Percentiles rank a stretch among this genome's conserved stretches.
Conservation (phyloP, 2,888 invertebrate genomes). For the Steinernema scapterisci region DNA sequence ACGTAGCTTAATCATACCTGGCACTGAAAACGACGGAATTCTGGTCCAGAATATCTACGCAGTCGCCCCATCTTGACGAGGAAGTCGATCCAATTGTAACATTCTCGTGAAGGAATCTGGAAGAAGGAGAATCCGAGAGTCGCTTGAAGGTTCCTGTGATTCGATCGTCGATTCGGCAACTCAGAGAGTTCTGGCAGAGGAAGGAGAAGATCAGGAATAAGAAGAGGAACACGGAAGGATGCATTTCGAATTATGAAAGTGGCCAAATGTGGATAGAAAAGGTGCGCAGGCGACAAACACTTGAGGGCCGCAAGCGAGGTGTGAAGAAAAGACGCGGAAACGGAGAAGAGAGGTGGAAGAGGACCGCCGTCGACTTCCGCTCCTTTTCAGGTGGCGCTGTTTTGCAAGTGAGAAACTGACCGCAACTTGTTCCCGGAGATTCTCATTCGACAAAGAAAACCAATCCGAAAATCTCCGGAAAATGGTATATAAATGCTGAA, state of each 20-base stretch:
- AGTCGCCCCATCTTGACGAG: slow-evolving; percentile 56
- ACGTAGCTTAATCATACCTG: slow-evolving; percentile 40
- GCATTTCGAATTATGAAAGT: background rate
- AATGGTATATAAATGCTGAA: too few species aligned
- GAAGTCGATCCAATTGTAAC: slow-evolving; percentile 45
- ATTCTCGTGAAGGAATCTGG: slow-evolving; percentile 19
- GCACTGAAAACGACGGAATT: slow-evolving; percentile 54
- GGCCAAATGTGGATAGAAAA: background rate
- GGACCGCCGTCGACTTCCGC: too few species aligned
- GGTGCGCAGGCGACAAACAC: slow-evolving; percentile 24
- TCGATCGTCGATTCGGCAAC: background rate
- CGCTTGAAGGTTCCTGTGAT: slow-evolving; percentile 1
- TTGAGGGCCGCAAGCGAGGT: slow-evolving; percentile 11
- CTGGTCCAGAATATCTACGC: slow-evolving; percentile 46
- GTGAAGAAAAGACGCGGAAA: background rate
- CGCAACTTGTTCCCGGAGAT: too few species aligned
- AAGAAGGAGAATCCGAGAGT: background rate
- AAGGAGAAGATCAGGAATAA: background rate
- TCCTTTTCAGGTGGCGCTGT: too few species aligned
- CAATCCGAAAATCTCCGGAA: too few species aligned
- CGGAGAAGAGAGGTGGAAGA: too few species aligned
- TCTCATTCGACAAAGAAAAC: too few species aligned
- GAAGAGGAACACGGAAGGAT: background rate
- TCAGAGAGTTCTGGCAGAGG: background rate
- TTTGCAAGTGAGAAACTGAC: too few species aligned